Conservation (phyloP, 2,797 vertebrate species). For the Eremophila alpestris region DNA sequence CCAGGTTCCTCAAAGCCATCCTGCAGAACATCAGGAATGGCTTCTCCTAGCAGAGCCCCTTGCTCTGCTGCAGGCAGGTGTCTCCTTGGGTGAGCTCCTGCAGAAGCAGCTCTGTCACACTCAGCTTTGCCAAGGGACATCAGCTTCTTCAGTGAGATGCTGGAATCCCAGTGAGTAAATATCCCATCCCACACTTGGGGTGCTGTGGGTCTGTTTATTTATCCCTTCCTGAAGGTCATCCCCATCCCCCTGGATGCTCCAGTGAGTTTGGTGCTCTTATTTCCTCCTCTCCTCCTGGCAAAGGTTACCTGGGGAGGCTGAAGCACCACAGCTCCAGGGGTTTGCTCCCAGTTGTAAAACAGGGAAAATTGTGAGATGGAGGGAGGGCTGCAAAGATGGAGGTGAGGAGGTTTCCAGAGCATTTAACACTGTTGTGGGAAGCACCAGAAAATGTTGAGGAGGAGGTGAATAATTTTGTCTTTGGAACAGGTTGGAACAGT, state of each 20-base stretch:
- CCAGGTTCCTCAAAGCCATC: background rate
- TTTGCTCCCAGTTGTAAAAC: background rate
- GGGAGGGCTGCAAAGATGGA: background rate
- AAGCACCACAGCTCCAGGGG: rapidly evolving
- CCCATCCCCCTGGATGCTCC: background rate
- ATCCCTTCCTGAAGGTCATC: background rate
- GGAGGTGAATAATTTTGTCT: background rate
- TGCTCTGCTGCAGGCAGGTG: rapidly evolving
- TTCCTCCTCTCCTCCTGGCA: background rate
- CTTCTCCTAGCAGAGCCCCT: background rate
- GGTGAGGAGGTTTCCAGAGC: background rate
- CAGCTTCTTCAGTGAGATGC: background rate
- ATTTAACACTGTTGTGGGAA: background rate
- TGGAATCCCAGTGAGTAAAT: background rate
- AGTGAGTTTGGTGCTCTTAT: background rate
- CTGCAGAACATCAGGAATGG: background rate
- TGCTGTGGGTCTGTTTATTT: background rate
- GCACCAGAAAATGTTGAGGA: background rate
- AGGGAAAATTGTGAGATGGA: background rate
- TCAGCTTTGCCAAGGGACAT: background rate
- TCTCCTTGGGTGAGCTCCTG: background rate
- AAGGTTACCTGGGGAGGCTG: background rate
- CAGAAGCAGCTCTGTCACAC: background rate
- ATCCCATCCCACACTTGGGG: rapidly evolving
- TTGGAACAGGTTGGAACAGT: background rate